Base-by-base conservation (phyloP, 1,140 invertebrate species). In the Macrostomum lignano region DNA sequence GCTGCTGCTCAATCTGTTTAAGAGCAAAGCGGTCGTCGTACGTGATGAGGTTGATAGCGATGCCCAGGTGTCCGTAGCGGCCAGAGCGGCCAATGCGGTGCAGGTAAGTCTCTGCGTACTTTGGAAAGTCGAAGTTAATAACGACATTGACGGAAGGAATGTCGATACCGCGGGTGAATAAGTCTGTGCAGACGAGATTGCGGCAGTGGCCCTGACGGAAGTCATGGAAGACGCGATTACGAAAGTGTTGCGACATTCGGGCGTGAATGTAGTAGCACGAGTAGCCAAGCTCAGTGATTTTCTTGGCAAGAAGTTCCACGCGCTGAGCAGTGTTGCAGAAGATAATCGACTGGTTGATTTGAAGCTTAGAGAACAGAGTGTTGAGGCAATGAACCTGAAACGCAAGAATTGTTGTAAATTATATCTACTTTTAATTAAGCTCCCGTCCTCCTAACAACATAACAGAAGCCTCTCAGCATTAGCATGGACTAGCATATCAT, bases 191-290 rank as follows among this genome's bases (percentile, higher is more conserved):
- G 38, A 73, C 91, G 41, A 98, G 65, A 63, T 98, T 96, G 51
- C 91, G 67, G 64, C 88, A 96, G 29, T 86, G 65, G 21, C 84
- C 88, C 47, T 73, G 75, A 45, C 91, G 70, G 61, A 98, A 98
- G 61, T 98, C 91, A 58, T 98, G 91, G 65, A 98, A 98, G 37
- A 98, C 88, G 43, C 86, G 67, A 63, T 98, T 98, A 52, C 91
- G 46, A 40, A 64, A 60, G 37, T 58, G 55, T 61, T 98, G 91
- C 30, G 81, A 79, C 91, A 98, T 98, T 61, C 82, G 82, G 36
- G 91, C 86, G 56, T 98, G 91, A 44, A 98, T 98, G 55, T 96
- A 98, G 56, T 93, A 98, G 64, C 91, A 98, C 42, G 86, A 96
- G 52, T 96, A 98, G 13, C 86, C 88, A 40, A 98, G 65, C 60